Conservation (phyloP, 2,888 invertebrate genomes). For the Ctenicera cuprea region DNA sequence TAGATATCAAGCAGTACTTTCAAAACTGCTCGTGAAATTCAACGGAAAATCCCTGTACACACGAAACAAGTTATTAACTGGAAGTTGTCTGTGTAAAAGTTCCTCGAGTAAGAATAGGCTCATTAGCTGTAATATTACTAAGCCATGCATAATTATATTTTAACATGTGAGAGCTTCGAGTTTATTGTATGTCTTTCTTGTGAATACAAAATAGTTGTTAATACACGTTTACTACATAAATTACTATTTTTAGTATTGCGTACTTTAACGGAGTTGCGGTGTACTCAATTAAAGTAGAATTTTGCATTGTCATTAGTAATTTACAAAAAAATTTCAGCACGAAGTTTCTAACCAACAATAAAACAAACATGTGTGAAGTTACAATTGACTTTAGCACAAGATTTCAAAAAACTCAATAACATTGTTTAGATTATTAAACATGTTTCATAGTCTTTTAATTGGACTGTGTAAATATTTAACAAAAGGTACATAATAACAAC, state of each 20-base stretch:
- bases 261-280: not conserved
- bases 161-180: no score
- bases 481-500: no score
- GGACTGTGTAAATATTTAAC: no score
- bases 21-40: constrained; percentile 13
- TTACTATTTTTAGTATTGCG: not conserved
- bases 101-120: not conserved
- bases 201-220: not conserved
- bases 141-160: no score
- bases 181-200: not conserved
- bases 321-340: not conserved
- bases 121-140: no score
- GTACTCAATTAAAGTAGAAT: not conserved
- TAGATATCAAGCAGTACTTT: constrained; percentile 20
- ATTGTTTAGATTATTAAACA: no score
- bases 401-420: no score
- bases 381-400: no score
- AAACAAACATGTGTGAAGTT: no score
- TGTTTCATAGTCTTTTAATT: no score
- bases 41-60: constrained; percentile 4
- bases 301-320: not conserved
- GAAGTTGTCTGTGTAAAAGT: constrained; percentile 7
- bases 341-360: no score
- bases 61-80: constrained; percentile 25
- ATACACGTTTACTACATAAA: not conserved